These are phyloP conservation scores for Anoplolepis gracilipes DNA, from an alignment of 1,140 invertebrate genomes.

Conservation along the genomic window DNA sequence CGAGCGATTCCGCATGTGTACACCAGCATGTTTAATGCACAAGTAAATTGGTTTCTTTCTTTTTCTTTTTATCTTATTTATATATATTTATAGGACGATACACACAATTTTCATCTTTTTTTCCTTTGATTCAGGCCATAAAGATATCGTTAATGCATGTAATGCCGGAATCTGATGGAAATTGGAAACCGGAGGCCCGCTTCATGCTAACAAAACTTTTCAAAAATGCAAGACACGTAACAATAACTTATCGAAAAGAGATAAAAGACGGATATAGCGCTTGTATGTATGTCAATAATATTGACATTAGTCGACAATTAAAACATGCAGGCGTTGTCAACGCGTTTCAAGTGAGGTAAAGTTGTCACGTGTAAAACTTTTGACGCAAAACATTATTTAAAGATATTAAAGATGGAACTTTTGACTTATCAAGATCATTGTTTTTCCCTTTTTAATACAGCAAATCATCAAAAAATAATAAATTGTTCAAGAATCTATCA, in stretches of 20 bases:
- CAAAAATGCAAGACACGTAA: background rate
- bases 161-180: constrained; percentile 50
- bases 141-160: constrained; percentile 79
- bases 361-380: background rate
- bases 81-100: background rate
- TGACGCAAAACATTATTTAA: no score
- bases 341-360: background rate
- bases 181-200: constrained; percentile 72
- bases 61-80: background rate
- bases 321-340: constrained; percentile 1
- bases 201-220: constrained; percentile 56
- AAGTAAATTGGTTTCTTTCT: constrained; percentile 72
- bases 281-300: constrained; percentile 52
- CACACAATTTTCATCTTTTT: constrained; percentile 30
- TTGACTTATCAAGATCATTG: background rate
- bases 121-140: constrained; percentile 77
- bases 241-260: constrained; percentile 65
- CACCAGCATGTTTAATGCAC: constrained; percentile 70
- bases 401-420: background rate
- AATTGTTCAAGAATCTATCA: background rate
- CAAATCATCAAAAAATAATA: background rate
- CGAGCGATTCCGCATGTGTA: constrained; percentile 76
- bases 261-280: constrained; percentile 62
- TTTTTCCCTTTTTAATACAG: background rate
- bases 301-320: background rate